Evolutionary conservation across 2,113 vertebrate genomes (phyloP).

Genomic region (Galbula dea): DNA sequence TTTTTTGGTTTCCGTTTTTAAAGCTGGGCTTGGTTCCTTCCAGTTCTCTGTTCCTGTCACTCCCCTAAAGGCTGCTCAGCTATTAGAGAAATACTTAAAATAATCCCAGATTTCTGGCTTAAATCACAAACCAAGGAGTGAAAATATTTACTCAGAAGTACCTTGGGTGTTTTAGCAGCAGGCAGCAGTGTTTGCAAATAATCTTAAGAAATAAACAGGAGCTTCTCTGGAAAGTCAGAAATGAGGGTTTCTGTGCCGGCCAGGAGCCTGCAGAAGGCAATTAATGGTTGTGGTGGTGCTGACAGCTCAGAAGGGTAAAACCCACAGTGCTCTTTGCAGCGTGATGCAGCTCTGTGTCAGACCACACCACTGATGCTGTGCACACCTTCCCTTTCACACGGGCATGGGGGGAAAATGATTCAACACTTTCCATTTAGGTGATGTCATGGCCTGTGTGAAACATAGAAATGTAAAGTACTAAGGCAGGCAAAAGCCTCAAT

Average conservation of each 20-base stretch:
- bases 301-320: background rate
- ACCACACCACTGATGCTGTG: background rate
- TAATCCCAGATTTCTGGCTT: background rate
- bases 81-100: slow-evolving; percentile 12
- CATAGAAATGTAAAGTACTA: background rate
- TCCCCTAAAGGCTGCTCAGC: background rate
- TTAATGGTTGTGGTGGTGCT: background rate
- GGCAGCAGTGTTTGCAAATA: slow-evolving; percentile 19
- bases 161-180: background rate
- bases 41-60: background rate
- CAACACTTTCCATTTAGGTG: background rate
- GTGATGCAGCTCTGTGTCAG: rapidly evolving
- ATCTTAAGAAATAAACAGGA: background rate
- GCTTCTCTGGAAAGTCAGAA: background rate
- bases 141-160: background rate
- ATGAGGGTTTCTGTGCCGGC: background rate
- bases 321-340: background rate
- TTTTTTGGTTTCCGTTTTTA: slow-evolving; percentile 3
- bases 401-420: background rate
- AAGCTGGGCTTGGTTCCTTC: slow-evolving; percentile 2
- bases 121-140: background rate
- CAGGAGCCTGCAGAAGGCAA: background rate
- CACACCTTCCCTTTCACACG: background rate
- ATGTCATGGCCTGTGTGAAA: background rate
- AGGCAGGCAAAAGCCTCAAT: background rate